These are phyloP conservation scores for Stegastes partitus DNA, from an alignment of 2,113 vertebrate genomes.

Conservation along the genomic window DNA sequence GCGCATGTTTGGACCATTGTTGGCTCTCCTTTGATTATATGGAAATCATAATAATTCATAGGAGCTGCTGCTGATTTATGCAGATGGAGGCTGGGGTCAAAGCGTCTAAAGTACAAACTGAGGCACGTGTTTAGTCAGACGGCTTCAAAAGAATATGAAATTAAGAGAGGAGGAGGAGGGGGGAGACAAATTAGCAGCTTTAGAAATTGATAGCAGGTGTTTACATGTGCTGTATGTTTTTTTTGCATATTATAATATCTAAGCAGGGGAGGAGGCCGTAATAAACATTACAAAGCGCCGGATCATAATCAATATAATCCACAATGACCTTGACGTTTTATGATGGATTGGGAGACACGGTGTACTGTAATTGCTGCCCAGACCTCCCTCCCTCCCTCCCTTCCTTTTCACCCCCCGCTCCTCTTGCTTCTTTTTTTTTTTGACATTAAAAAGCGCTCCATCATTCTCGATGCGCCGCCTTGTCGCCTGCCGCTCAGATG, in stretches of 20 bases:
- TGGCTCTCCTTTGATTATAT: conserved; percentile 69
- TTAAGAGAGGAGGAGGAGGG: background rate
- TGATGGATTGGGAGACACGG: conserved; percentile 80
- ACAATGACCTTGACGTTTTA: conserved; percentile 81
- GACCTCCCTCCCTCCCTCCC: conserved; percentile 12
- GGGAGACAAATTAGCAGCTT: conserved; percentile 75
- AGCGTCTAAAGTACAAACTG: conserved; percentile 30
- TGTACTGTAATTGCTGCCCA: conserved; percentile 84
- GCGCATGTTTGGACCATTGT: conserved; percentile 3
- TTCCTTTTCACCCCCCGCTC: conserved; percentile 54
- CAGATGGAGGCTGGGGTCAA: conserved; percentile 70
- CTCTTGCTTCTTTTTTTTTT: conserved; percentile 6
- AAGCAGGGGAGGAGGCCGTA: conserved; percentile 26
- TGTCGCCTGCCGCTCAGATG: conserved; percentile 93
- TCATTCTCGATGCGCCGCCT: conserved; percentile 92
- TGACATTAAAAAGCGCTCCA: conserved; percentile 91
- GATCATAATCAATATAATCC: conserved; percentile 72
- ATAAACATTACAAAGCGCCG: conserved; percentile 74
- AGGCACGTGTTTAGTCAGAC: conserved; percentile 62
- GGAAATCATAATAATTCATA: conserved; percentile 69
- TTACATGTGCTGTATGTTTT: conserved; percentile 64
- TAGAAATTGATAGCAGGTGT: conserved; percentile 82
- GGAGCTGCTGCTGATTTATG: conserved; percentile 62
- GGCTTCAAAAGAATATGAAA: conserved; percentile 73
- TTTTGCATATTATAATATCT: conserved; percentile 75